A percentile compares a stretch with the other conserved stretches of the same genome.
Evolutionary conservation across 1,140 invertebrate species (phyloP).

Genomic region (Epicauta chinensis): DNA sequence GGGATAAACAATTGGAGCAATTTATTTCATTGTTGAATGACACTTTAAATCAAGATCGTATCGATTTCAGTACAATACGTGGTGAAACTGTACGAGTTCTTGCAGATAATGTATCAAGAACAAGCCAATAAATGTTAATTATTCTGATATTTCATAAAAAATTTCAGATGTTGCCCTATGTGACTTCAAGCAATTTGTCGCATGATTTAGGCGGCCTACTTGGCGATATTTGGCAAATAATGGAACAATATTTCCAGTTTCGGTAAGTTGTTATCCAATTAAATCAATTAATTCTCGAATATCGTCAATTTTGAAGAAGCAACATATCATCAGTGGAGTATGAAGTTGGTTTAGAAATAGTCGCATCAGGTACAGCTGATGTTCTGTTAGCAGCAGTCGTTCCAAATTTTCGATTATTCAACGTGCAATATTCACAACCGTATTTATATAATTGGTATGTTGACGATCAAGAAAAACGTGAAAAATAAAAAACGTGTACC

Average conservation of each 20-base stretch:
- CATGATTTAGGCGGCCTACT: constrained; percentile 27
- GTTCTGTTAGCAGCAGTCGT: constrained; percentile 31
- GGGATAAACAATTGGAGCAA: constrained; percentile 14
- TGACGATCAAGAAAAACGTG: too few relatives aligned
- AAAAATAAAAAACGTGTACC: too few relatives aligned
- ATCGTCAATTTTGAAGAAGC: constrained; percentile 23
- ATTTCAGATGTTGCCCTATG: constrained; percentile 32
- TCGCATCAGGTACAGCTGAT: constrained; percentile 26
- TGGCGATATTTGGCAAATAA: constrained; percentile 32
- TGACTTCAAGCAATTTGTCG: constrained; percentile 18
- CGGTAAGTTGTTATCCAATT: background rate
- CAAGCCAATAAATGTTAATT: too few relatives aligned
- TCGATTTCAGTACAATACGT: constrained; percentile 15
- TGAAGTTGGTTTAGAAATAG: constrained; percentile 25
- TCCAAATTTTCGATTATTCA: constrained; percentile 16
- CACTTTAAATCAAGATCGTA: constrained; percentile 1
- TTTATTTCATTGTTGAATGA: constrained; percentile 23
- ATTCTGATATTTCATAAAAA: too few relatives aligned
- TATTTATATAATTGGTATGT: constrained; percentile 37
- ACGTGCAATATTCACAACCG: constrained; percentile 32
- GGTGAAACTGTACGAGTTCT: constrained; percentile 23
- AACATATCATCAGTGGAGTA: constrained; percentile 23
- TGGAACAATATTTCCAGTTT: background rate
- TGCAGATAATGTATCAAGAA: constrained; percentile 23
- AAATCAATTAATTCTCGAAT: background rate